Evolutionary conservation across 2,888 invertebrate genomes (phyloP), one percentile per base, ranked within the genome.

Genomic region (Macrophya annulata): DNA sequence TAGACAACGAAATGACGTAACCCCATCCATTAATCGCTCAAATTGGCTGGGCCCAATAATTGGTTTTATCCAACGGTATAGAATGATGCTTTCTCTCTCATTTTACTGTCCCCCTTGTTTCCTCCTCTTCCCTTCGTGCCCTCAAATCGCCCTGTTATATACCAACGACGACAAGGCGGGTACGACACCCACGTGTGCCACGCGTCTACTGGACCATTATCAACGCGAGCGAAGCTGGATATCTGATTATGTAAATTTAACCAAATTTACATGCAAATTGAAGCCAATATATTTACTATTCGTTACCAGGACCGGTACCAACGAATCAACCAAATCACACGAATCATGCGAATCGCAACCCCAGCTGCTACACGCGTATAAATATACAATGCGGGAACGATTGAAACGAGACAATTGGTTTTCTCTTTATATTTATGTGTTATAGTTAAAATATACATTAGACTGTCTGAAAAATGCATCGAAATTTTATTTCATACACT

Each of bases 161-260:
- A 68, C 68, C 31, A 31, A 9, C 48, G n/a, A 77, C 51, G 55
- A 25, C 17, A 37, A 45, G 55, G n/a, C 31, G 45, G 77, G 9
- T 10, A 51, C 55, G 83, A 45, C 68, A 68, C 83, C 83, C 83
- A 71, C 83, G 71, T 83, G 83, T 62, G 83, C 83, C 83, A 83
- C 83, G 83, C 83, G 83, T 83, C 83, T n/a, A 40, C 81, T 76
- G 51, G 55, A 59, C 85, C 45, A 82, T 85, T 82, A 82, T 85
- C 81, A 81, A 59, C 79, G 82, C 72, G 72, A 85, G 51, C 85
- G 81, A 68, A 72, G 71, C 31, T 31, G 31, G 68, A 85, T 85
- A 85, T 85, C 85, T 85, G 85, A 85, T 85, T 85, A 85, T 85
- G 85, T 71, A 85, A 85, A 85, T 85, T 12, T 37, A 37, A 31